Percentiles rank a stretch among this genome's conserved stretches.
These are phyloP conservation scores for Caenorhabditis sp. DNA, from an alignment of 2,888 invertebrate genomes.

Conservation along the genomic window DNA sequence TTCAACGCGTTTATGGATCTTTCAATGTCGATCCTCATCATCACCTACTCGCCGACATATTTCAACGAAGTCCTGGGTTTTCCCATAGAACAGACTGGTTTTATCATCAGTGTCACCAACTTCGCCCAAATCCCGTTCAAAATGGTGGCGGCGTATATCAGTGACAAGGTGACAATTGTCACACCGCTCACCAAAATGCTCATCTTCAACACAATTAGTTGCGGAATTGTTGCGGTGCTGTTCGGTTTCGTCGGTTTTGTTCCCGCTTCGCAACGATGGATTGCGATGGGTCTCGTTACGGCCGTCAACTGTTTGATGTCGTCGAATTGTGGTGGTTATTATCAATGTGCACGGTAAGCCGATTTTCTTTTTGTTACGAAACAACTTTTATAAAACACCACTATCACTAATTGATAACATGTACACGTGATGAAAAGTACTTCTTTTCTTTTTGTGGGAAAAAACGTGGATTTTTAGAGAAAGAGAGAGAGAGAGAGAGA, in stretches of 20 bases:
- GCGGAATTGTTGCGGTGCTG: conserved; percentile 25
- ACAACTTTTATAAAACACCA: not conserved
- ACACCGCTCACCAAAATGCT: conserved; percentile 26
- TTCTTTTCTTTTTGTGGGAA: not conserved
- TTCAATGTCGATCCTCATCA: conserved; percentile 31
- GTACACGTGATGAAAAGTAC: not conserved
- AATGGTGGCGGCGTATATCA: conserved; percentile 28
- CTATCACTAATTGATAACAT: not conserved
- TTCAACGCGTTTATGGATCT: conserved; percentile 37
- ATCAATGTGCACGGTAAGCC: conserved; percentile 24
- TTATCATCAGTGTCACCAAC: conserved; percentile 27
- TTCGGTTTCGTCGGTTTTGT: conserved; percentile 28
- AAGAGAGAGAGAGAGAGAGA: too few species aligned
- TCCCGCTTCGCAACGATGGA: conserved; percentile 16
- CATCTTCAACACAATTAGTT: conserved; percentile 32
- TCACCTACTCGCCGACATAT: conserved; percentile 32
- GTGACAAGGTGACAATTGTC: conserved; percentile 17
- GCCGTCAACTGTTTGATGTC: conserved; percentile 25
- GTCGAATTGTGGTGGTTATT: conserved; percentile 32
- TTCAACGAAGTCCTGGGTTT: conserved; percentile 27
- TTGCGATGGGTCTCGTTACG: conserved; percentile 23
- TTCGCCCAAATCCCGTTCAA: conserved; percentile 36
- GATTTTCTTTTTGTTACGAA: too few species aligned
- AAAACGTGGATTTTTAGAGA: not conserved
- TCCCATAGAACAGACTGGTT: conserved; percentile 28